These are phyloP conservation scores for Meandrina meandrites DNA, from an alignment of 92 coral and sea anemone genomes.

Conservation along the genomic window DNA sequence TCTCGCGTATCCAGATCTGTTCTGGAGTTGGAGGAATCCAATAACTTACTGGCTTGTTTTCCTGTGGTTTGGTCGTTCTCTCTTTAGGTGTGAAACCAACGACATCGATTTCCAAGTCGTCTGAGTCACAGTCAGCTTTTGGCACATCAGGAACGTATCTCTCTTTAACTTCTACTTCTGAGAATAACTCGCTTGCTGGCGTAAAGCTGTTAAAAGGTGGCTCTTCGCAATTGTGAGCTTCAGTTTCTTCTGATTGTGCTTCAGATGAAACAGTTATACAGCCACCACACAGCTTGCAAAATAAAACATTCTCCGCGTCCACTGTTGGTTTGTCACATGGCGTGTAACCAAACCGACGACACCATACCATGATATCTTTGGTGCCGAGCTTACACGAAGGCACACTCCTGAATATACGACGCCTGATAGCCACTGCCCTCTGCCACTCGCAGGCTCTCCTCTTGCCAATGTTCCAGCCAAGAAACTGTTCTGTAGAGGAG, in stretches of 20 bases:
- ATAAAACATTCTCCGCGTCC: constrained; percentile 20
- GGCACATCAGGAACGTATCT: constrained; percentile 46
- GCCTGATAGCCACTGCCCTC: constrained; percentile 75
- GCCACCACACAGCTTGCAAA: constrained; percentile 86
- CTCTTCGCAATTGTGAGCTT: constrained; percentile 38
- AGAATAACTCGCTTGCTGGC: constrained; percentile 51
- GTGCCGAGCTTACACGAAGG: constrained; percentile 64
- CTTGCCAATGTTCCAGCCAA: constrained; percentile 82
- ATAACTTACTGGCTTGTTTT: constrained; percentile 32
- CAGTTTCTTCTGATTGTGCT: constrained; percentile 32
- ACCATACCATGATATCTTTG: constrained; percentile 86
- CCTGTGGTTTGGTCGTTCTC: constrained; percentile 3
- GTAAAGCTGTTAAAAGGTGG: constrained; percentile 42
- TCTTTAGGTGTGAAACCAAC: constrained; percentile 34
- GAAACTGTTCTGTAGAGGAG: constrained; percentile 58
- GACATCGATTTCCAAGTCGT: constrained; percentile 77
- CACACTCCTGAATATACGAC: constrained; percentile 33
- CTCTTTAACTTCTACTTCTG: constrained; percentile 49
- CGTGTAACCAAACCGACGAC: constrained; percentile 84
- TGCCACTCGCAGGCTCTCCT: constrained; percentile 96
- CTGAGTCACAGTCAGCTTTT: constrained; percentile 18
- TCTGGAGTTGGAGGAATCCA: constrained; percentile 65
- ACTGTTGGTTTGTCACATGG: constrained; percentile 52
- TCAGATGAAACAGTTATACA: constrained; percentile 17
- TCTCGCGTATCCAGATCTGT: constrained; percentile 83